A percentile compares a stretch with the other conserved stretches of the same genome.
phyloP scores from a whole-genome alignment of 1,140 invertebrate species.

The Hyles vespertilio region DNA sequence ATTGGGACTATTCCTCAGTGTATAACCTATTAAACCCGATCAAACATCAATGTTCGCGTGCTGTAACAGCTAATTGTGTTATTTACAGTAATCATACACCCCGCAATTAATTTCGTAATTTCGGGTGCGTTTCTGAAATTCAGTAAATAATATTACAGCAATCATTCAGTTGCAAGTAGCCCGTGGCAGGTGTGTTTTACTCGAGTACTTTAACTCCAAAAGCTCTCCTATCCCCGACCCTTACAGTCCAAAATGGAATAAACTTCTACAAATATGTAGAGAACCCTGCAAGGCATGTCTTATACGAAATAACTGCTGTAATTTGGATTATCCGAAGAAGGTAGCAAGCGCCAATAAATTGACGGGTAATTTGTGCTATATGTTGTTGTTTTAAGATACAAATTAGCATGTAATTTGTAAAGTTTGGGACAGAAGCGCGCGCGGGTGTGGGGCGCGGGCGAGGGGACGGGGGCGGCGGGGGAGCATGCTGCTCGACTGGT shows the following conservation, averaged over 20 bases:
- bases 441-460: constrained; percentile 34
- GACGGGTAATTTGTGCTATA: constrained; percentile 1
- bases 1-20: no score
- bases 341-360: constrained; percentile 5
- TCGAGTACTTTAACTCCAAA: constrained; percentile 18
- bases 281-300: constrained; percentile 58
- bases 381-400: constrained; percentile 4
- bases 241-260: constrained; percentile 38
- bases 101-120: no score
- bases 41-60: no score
- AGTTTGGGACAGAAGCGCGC: constrained; percentile 46
- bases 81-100: no score
- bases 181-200: constrained; percentile 53
- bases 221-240: constrained; percentile 30
- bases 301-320: constrained; percentile 41
- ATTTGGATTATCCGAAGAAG: constrained; percentile 6
- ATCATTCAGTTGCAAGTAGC: constrained; percentile 39
- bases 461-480: constrained; percentile 38
- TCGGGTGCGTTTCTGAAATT: no score
- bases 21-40: no score
- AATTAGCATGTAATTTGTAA: constrained; percentile 25
- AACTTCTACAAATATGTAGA: constrained; percentile 52
- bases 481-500: constrained; percentile 65
- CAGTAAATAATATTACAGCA: constrained; percentile 11
- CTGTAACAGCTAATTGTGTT: no score